Conservation (phyloP, 1,140 invertebrate species). For the Danaus melanippus region DNA sequence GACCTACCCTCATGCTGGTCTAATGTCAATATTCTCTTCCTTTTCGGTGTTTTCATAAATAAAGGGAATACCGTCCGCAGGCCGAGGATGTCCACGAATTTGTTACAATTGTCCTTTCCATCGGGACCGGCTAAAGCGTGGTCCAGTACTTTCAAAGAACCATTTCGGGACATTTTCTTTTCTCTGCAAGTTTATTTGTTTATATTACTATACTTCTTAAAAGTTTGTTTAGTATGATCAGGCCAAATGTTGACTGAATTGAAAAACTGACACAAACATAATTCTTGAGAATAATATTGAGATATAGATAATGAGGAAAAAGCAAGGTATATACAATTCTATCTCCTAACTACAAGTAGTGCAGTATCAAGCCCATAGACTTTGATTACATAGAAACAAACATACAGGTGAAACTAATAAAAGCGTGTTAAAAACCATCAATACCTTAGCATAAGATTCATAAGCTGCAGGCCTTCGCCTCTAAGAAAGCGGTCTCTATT, state of each 20-base stretch:
- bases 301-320: no score
- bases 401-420: no score
- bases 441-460: constrained; percentile 95
- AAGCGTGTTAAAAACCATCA: no score
- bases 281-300: no score
- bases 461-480: constrained; percentile 96
- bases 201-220: constrained; percentile 4
- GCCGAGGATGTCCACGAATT: constrained; percentile 98
- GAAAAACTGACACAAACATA: no score
- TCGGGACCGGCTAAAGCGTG: constrained; percentile 95
- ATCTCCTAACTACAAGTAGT: no score
- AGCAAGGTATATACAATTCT: no score
- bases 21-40: constrained; percentile 86
- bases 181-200: constrained; percentile 76
- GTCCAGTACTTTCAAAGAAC: constrained; percentile 96
- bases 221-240: background rate
- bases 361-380: no score
- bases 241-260: background rate
- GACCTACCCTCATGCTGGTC: constrained; percentile 91
- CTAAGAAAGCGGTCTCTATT: constrained; percentile 95
- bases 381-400: no score
- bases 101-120: constrained; percentile 96
- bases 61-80: constrained; percentile 96
- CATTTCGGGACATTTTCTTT: constrained; percentile 96
- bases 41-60: constrained; percentile 98